Conservation (phyloP, 2,113 vertebrate genomes). For the Herpetotheres cachinnans region DNA sequence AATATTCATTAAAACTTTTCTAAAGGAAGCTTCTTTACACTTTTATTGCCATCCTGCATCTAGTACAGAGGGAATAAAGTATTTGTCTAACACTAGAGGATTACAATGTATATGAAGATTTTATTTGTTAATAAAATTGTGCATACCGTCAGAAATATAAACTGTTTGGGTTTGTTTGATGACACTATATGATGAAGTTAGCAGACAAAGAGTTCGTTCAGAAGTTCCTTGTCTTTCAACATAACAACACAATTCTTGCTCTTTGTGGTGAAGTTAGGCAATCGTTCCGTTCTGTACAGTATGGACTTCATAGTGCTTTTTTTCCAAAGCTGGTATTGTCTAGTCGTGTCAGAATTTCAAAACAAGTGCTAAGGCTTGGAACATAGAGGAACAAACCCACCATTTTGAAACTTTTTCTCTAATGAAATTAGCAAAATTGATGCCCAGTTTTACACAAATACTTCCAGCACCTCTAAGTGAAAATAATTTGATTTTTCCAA, state of each 20-base stretch:
- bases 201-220: not conserved
- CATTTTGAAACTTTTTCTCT: not conserved
- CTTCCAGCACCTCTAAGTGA: not conserved
- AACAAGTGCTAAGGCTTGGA: not conserved
- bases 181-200: not conserved
- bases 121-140: not conserved
- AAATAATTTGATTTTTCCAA: not conserved
- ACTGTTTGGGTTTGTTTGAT: not conserved
- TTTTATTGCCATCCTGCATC: not conserved
- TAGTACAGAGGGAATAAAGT: not conserved
- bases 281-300: not conserved
- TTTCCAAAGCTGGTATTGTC: not conserved
- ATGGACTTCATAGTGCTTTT: not conserved
- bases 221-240: not conserved
- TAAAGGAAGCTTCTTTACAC: not conserved
- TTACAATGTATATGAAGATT: not conserved
- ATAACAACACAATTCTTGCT: not conserved
- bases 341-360: not conserved
- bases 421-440: not conserved
- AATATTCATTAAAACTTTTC: not conserved
- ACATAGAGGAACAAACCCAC: not conserved
- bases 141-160: not conserved
- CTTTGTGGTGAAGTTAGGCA: not conserved
- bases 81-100: not conserved
- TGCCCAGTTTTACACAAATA: not conserved